These are phyloP conservation scores for Calidris pugnax DNA, from an alignment of 2,113 vertebrate species.

Conservation along the genomic window DNA sequence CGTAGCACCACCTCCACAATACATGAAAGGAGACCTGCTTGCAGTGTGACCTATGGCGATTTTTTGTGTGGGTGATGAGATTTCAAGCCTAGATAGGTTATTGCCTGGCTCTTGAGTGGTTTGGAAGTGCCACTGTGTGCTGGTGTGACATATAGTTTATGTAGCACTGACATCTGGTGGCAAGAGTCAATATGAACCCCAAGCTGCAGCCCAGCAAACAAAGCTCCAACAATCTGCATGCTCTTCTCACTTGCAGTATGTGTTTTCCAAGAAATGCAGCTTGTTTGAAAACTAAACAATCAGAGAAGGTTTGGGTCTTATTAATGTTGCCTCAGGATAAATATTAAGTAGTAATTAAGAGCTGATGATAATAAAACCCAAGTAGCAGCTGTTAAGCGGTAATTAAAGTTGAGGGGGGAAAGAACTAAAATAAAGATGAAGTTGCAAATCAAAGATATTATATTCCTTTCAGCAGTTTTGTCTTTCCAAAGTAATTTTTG, in stretches of 20 bases:
- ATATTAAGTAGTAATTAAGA: neutral
- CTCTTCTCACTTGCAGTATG: accelerated
- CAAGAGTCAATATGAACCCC: neutral
- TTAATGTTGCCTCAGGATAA: neutral
- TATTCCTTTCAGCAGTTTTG: neutral
- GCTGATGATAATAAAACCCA: neutral
- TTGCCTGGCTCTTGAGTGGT: neutral
- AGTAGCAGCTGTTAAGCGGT: neutral
- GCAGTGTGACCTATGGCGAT: accelerated
- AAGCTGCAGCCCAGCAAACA: neutral
- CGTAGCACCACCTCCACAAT: neutral
- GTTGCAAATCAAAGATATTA: neutral
- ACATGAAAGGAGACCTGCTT: neutral
- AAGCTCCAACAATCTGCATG: accelerated
- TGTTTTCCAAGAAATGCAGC: neutral
- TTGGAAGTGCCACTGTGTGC: neutral
- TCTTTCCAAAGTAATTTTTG: neutral
- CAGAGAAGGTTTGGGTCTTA: neutral
- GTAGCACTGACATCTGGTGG: conserved; percentile 45
- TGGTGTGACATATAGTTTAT: neutral
- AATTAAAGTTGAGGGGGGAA: neutral
- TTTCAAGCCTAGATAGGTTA: neutral
- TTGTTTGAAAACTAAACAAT: neutral
- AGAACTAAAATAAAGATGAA: neutral
- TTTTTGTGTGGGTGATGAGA: neutral